Base-by-base conservation (phyloP, 2,113 vertebrate species). In the Hypocryptadius cinnamomeus region DNA sequence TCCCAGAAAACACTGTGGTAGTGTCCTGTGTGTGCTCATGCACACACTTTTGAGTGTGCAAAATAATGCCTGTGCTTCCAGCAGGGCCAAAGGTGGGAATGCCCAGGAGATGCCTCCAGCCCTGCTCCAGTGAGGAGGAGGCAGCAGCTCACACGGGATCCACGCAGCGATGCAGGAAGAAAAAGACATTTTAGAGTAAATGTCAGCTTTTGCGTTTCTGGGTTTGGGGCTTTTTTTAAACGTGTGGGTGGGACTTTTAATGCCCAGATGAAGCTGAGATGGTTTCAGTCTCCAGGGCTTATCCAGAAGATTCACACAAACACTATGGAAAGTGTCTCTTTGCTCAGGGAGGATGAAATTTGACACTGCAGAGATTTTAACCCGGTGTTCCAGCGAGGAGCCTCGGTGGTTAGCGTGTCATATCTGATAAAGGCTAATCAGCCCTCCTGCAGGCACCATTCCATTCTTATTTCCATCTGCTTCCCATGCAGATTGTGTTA, bases 151-250 rank as follows among this genome's bases (percentile, higher is more conserved):
- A 19, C 79, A 27, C 18, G 83, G 91, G 95, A 79, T 80, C 84
- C 86, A 66, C 1, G 51, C 92, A 81, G 87, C 39, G 0, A 35
- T 10, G 90, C 81, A 84, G 90, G 92, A 78, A 95, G 88, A 89
- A 89, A 83, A 84, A 93, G 90, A 88, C 77, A 93, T 93, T 93
- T 86, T 27, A 93, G 92, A 93, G 95, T 85, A 94, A 95, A 94
- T 91, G 94, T 92, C 94, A 94, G 85, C 82, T 74, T 87, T 83
- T 94, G 79, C 82, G 28, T 95, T 94, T 72, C 66, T 76, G 90
- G 70, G 74, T 91, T 96, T 90, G 87, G 94, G 93, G 79, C 71
- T 92, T 87, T 79, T 94, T 95, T 95, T 96, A 91, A 95, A 70
- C 56, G 11, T 0, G 59, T 68, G 94, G 95, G 91, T 69, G 81